phyloP scores from a whole-genome alignment of 2,888 invertebrate genomes.

The Leucania comma region DNA sequence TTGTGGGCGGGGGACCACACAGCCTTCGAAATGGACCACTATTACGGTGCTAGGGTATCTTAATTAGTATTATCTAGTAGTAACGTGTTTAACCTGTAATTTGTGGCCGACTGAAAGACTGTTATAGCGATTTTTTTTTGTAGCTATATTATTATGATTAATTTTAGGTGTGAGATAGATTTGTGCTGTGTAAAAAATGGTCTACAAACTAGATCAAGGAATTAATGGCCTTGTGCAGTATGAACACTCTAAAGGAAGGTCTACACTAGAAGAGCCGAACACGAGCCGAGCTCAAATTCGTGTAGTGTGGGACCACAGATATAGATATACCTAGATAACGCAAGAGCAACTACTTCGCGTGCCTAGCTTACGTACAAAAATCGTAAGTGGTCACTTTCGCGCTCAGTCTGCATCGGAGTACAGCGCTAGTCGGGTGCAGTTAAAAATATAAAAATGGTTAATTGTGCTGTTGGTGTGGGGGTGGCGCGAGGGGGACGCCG shows the following conservation, averaged over 20 bases:
- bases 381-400: too few species aligned
- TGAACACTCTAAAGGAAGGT: background rate
- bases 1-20: conserved; percentile 65
- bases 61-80: conserved; percentile 48
- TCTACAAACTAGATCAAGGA: background rate
- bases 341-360: too few species aligned
- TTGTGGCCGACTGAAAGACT: conserved; percentile 12
- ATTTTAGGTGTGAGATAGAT: conserved; percentile 4
- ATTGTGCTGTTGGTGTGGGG: too few species aligned
- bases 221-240: conserved; percentile 15
- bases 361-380: too few species aligned
- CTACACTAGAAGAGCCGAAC: too few species aligned
- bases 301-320: too few species aligned
- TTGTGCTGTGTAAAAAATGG: background rate
- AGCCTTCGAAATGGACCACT: conserved; percentile 46
- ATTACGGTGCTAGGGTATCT: conserved; percentile 38
- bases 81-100: conserved; percentile 40
- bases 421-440: too few species aligned
- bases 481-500: too few species aligned
- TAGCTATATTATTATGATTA: background rate
- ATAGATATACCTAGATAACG: too few species aligned
- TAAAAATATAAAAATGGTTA: too few species aligned
- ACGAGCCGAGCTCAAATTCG: too few species aligned
- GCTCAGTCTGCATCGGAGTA: too few species aligned
- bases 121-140: background rate